A percentile compares a stretch with the other conserved stretches of the same genome.
Conservation (phyloP, 2,888 invertebrate genomes). For the Meta bourneti region DNA sequence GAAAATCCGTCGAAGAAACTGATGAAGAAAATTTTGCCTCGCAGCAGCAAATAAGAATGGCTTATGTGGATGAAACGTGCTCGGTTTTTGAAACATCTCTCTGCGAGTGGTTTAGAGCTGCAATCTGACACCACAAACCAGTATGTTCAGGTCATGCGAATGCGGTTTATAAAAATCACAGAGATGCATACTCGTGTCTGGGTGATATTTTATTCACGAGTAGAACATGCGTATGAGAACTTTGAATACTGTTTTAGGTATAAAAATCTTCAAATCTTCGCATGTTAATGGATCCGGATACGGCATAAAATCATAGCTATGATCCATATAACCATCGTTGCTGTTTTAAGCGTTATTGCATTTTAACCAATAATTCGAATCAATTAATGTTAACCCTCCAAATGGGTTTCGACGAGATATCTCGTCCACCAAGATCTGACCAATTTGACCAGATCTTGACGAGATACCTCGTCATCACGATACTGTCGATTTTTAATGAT, state of each 20-base stretch:
- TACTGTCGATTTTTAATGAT: no score
- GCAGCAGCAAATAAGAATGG: constrained; percentile 53
- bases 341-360: no score
- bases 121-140: neutral
- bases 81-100: constrained; percentile 19
- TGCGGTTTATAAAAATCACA: neutral
- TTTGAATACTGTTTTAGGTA: neutral
- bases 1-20: constrained; percentile 54
- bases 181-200: neutral
- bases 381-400: no score
- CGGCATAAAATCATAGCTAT: no score
- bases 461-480: no score
- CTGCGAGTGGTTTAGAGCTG: constrained; percentile 33
- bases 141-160: neutral
- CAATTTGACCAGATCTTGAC: no score
- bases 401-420: no score
- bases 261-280: neutral
- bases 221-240: neutral
- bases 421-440: no score
- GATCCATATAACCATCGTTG: no score
- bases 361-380: no score
- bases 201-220: neutral
- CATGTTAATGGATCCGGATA: no score
- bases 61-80: constrained; percentile 57
- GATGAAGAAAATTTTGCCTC: constrained; percentile 58